Percentiles rank a stretch among this genome's conserved stretches.
Evolutionary conservation across 2,113 vertebrate genomes (phyloP).

Genomic region (Mixornis gularis): DNA sequence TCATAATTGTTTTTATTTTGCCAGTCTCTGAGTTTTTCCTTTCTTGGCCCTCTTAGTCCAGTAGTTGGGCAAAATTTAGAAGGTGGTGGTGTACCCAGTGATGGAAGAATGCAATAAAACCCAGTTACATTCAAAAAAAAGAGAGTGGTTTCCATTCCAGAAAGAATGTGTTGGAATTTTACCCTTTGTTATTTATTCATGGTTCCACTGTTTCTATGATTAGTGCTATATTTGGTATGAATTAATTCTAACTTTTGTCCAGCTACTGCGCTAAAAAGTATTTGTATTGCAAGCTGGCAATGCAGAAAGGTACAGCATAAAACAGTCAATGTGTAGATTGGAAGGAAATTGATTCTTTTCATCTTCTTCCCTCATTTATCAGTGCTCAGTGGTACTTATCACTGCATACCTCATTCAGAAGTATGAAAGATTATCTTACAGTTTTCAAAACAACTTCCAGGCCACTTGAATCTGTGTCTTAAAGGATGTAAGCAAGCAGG

Average conservation of each 20-base stretch:
- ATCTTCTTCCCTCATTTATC: not conserved
- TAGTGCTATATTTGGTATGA: not conserved
- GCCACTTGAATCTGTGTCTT: not conserved
- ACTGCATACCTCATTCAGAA: not conserved
- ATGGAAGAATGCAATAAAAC: not conserved
- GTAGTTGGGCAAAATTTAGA: not conserved
- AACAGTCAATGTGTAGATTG: not conserved
- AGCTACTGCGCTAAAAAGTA: not conserved
- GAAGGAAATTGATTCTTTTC: not conserved
- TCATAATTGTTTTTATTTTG: not conserved
- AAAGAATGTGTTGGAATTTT: not conserved
- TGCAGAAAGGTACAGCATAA: not conserved
- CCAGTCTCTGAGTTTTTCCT: not conserved
- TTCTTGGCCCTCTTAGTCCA: not conserved
- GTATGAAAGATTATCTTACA: not conserved
- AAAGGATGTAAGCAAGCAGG: not conserved
- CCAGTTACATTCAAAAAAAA: no score
- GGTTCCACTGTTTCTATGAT: not conserved
- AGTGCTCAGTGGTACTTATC: not conserved
- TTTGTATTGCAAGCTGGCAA: not conserved
- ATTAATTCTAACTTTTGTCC: not conserved
- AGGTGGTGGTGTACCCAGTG: no score
- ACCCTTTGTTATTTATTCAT: not conserved
- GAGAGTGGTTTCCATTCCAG: not conserved
- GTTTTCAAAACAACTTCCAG: not conserved